A percentile compares a stretch with the other conserved stretches of the same genome.
These are phyloP conservation scores for Dissostichus mawsoni DNA, from an alignment of 2,113 vertebrate genomes.

Conservation along the genomic window DNA sequence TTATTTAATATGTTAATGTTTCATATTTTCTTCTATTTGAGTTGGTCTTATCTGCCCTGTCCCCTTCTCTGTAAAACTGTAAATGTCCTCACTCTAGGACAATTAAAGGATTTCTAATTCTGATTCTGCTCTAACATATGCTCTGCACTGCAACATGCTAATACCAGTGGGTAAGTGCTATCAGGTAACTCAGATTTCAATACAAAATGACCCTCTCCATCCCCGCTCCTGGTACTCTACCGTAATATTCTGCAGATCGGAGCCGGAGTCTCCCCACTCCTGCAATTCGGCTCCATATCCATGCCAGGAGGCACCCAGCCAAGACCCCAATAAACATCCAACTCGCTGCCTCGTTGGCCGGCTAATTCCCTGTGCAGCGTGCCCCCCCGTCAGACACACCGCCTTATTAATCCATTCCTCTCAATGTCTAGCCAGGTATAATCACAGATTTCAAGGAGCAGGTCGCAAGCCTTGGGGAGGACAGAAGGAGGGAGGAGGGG, in stretches of 20 bases:
- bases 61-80: too few species aligned
- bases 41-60: too few species aligned
- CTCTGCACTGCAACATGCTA: background rate
- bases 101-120: too few species aligned
- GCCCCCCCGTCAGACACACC: constrained; percentile 5
- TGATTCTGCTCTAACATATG: background rate
- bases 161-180: background rate
- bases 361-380: constrained; percentile 10
- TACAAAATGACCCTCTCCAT: background rate
- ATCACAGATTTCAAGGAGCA: constrained; percentile 51
- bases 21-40: too few species aligned
- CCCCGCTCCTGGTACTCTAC: constrained; percentile 43
- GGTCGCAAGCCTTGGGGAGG: constrained; percentile 24
- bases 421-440: constrained; percentile 80
- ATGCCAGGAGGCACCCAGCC: constrained; percentile 31
- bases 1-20: too few species aligned
- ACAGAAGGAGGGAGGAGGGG: constrained; percentile 5
- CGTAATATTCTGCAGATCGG: constrained; percentile 43
- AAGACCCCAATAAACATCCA: constrained; percentile 42
- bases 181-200: background rate
- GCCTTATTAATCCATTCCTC: constrained; percentile 72
- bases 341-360: background rate
- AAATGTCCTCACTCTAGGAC: too few species aligned
- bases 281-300: constrained; percentile 43
- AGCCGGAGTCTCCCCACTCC: constrained; percentile 24